Evolutionary conservation across 2,888 invertebrate genomes (phyloP).

Genomic region (Ceramica pisi): DNA sequence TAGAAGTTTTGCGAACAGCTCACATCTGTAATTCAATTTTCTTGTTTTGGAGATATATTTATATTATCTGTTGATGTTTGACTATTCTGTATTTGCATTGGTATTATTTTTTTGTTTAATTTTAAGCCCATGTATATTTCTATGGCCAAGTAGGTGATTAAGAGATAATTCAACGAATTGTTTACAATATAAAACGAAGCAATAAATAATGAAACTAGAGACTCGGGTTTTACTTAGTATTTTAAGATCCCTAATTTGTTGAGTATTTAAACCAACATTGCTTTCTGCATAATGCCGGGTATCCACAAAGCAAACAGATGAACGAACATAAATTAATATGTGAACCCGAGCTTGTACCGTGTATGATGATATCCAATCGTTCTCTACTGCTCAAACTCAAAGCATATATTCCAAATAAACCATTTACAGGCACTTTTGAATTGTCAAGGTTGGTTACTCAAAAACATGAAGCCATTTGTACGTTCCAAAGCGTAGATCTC

Average conservation of each 20-base stretch:
- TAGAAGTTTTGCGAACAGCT: conserved; percentile 51
- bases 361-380: too few species aligned
- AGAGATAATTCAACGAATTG: conserved; percentile 86
- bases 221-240: conserved; percentile 71
- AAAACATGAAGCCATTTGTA: too few species aligned
- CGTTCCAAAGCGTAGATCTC: too few species aligned
- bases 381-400: too few species aligned
- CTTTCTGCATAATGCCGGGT: neutral
- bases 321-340: too few species aligned
- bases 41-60: conserved; percentile 85
- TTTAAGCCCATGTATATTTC: conserved; percentile 80
- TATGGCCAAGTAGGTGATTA: conserved; percentile 79
- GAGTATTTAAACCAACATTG: neutral
- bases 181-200: conserved; percentile 87
- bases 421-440: too few species aligned
- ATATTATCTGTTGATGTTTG: conserved; percentile 88
- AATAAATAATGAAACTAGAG: conserved; percentile 81
- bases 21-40: conserved; percentile 70
- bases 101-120: conserved; percentile 86
- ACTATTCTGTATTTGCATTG: conserved; percentile 85
- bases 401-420: too few species aligned
- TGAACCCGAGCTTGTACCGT: too few species aligned
- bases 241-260: neutral
- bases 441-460: too few species aligned
- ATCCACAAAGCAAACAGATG: neutral